Evolutionary conservation across 1,140 invertebrate species (phyloP).

Genomic region (Scaptomyza graminum): DNA sequence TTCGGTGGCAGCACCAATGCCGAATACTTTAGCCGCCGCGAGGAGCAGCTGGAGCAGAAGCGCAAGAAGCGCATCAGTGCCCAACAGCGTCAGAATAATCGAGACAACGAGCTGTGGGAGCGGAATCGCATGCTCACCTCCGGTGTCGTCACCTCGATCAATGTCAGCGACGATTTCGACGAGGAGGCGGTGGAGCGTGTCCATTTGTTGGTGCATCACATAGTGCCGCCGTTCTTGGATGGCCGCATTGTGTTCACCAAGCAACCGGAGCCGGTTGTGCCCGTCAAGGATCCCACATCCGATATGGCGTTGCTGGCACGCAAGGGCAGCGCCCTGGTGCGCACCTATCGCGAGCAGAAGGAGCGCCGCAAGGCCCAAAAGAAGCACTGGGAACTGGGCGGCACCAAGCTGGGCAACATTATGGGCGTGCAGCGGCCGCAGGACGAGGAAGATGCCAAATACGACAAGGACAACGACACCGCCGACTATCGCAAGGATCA

Average conservation of each 20-base stretch:
- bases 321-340: slow-evolving; percentile 97
- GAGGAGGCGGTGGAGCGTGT: slow-evolving; percentile 96
- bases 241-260: slow-evolving; percentile 99
- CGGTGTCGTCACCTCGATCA: slow-evolving; percentile 95
- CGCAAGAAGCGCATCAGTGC: slow-evolving; percentile 96
- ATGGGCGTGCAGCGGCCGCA: slow-evolving; percentile 96
- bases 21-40: slow-evolving; percentile 94
- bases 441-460: slow-evolving; percentile 88
- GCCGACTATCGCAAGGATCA: slow-evolving; percentile 94
- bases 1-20: slow-evolving; percentile 95
- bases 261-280: slow-evolving; percentile 97
- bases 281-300: slow-evolving; percentile 96
- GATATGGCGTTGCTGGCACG: slow-evolving; percentile 98
- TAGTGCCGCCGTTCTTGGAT: slow-evolving; percentile 99
- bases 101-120: slow-evolving; percentile 99
- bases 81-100: slow-evolving; percentile 96
- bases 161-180: slow-evolving; percentile 96
- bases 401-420: slow-evolving; percentile 98
- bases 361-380: slow-evolving; percentile 98
- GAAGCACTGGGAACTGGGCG: slow-evolving; percentile 99
- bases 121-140: slow-evolving; percentile 98
- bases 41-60: slow-evolving; percentile 94
- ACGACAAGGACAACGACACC: slow-evolving; percentile 86
- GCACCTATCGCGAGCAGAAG: slow-evolving; percentile 96
- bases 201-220: slow-evolving; percentile 98